Conservation (phyloP, 1,140 invertebrate species). For the Listronotus bonariensis region DNA sequence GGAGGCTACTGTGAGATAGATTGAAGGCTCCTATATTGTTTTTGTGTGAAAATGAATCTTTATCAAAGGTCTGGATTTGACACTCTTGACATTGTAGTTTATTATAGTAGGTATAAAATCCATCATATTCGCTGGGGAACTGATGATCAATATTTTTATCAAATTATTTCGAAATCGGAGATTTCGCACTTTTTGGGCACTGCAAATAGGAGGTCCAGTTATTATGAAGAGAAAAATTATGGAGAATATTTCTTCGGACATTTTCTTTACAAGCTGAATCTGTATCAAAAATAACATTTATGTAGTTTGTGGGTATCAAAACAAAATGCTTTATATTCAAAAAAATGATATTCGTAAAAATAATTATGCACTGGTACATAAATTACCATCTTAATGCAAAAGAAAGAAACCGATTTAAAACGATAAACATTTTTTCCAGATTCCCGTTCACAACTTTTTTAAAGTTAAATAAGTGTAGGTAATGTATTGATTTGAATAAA, state of each 20-base stretch:
- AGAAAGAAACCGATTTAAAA: too few relatives aligned
- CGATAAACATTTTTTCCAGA: too few relatives aligned
- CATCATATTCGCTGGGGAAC: slow-evolving; percentile 46
- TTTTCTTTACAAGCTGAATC: too few relatives aligned
- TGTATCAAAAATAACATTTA: too few relatives aligned
- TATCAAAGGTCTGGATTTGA: slow-evolving; percentile 39
- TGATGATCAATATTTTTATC: slow-evolving; percentile 43
- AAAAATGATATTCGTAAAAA: too few relatives aligned
- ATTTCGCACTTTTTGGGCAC: slow-evolving; percentile 23
- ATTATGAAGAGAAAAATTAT: slow-evolving; percentile 22
- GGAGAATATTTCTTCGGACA: slow-evolving; percentile 14
- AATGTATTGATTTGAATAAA: too few relatives aligned
- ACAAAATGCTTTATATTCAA: too few relatives aligned
- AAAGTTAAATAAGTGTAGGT: too few relatives aligned
- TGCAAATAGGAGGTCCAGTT: slow-evolving; percentile 12
- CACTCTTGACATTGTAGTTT: slow-evolving; percentile 45
- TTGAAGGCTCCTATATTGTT: slow-evolving; percentile 45
- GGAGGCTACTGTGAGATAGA: slow-evolving; percentile 42
- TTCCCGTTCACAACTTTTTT: too few relatives aligned
- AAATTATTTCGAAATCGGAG: slow-evolving; percentile 34
- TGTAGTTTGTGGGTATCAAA: too few relatives aligned
- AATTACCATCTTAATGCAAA: too few relatives aligned
- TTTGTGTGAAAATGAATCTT: slow-evolving; percentile 42
- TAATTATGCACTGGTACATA: too few relatives aligned
- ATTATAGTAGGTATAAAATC: slow-evolving; percentile 47